Conservation (phyloP, 2,888 invertebrate genomes). For the Nysson spinosus region DNA sequence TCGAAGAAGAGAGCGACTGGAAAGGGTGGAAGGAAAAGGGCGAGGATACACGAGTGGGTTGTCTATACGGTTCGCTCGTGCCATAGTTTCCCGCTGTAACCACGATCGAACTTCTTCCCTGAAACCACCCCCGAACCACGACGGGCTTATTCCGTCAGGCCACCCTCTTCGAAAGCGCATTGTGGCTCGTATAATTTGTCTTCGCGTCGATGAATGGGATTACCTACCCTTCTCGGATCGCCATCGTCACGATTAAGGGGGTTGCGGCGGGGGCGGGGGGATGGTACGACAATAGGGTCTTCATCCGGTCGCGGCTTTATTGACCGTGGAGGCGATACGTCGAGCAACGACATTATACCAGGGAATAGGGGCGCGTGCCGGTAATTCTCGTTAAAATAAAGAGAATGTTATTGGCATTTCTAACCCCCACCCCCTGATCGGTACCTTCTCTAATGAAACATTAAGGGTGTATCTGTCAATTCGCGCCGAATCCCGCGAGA, state of each 20-base stretch:
- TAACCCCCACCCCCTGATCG: conserved; percentile 14
- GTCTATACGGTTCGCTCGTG: conserved; percentile 43
- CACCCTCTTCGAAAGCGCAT: conserved; percentile 37
- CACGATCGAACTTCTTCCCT: conserved; percentile 54
- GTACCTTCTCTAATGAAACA: conserved; percentile 46
- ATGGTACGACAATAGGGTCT: conserved; percentile 14
- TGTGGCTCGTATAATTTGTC: conserved; percentile 60
- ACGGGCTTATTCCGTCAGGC: conserved; percentile 11
- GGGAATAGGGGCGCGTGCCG: neutral
- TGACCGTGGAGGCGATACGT: conserved; percentile 22
- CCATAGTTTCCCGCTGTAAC: conserved; percentile 62
- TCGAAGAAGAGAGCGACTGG: conserved; percentile 13
- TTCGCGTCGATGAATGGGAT: conserved; percentile 61
- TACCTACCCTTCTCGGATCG: conserved; percentile 53
- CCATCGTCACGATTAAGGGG: conserved; percentile 48
- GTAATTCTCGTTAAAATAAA: conserved; percentile 14
- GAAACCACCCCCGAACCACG: conserved; percentile 14
- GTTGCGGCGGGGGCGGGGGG: neutral
- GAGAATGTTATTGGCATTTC: conserved; percentile 26
- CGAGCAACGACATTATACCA: too few species aligned
- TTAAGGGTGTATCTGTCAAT: conserved; percentile 21
- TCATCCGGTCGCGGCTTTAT: conserved; percentile 27
- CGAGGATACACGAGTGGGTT: neutral
- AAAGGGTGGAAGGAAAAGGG: conserved; percentile 3
- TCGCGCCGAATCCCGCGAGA: neutral